Evolutionary conservation across 2,888 invertebrate species (phyloP).

Genomic region (Euclidia mi): DNA sequence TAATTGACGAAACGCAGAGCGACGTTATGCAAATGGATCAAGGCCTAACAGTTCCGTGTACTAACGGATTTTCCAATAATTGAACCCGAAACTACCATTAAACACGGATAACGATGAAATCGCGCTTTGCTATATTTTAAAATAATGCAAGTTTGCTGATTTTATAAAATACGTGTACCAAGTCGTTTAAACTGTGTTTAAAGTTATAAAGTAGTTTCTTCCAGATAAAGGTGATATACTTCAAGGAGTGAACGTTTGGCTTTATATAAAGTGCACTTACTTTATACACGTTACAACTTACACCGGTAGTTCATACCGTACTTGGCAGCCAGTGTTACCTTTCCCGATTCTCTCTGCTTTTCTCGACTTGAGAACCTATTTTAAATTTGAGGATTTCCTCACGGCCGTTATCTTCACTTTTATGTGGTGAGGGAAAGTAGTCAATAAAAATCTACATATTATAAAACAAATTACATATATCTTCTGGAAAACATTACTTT

Average conservation of each 20-base stretch:
- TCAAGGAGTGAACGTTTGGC: conserved; percentile 5
- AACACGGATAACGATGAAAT: conserved; percentile 22
- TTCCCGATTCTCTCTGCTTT: conserved; percentile 28
- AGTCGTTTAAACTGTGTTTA: neutral
- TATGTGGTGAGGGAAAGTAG: conserved; percentile 32
- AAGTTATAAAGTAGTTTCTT: conserved; percentile 9
- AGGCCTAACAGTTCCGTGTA: conserved; percentile 51
- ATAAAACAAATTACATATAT: too few relatives aligned
- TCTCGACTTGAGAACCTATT: conserved; percentile 30
- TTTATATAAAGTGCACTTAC: conserved; percentile 2
- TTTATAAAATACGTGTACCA: neutral
- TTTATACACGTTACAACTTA: conserved; percentile 21
- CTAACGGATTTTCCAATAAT: conserved; percentile 74
- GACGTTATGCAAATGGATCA: conserved; percentile 58
- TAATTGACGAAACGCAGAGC: conserved; percentile 52
- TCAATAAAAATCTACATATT: neutral
- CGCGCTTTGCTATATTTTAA: conserved; percentile 15
- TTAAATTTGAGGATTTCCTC: conserved; percentile 36
- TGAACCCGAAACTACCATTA: conserved; percentile 61
- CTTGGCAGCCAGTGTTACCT: conserved; percentile 35
- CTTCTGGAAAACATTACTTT: too few relatives aligned
- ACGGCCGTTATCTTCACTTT: conserved; percentile 35
- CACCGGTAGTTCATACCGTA: conserved; percentile 40
- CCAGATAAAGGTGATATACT: conserved; percentile 8
- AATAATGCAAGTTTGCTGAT: neutral